Evolutionary conservation across 37 sponge, comb jelly and placozoan species (phyloP).

Genomic region (Eunapius fragilis): DNA sequence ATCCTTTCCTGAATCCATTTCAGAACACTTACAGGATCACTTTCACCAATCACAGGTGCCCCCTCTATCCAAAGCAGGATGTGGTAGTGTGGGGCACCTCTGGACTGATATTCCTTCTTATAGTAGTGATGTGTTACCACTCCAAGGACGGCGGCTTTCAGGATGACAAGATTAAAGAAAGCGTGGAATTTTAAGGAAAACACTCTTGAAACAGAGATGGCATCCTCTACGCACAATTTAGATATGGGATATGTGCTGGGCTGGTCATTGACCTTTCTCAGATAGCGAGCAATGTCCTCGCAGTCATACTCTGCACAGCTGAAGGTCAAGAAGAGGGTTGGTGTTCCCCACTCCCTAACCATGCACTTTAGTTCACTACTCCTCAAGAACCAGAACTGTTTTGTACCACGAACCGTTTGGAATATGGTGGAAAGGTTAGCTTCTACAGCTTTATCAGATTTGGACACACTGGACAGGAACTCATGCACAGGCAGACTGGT

Average conservation of each 20-base stretch:
- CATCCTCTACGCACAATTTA: conserved; percentile 53
- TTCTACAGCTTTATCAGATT: conserved; percentile 35
- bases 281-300: conserved; percentile 33
- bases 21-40: too few species aligned
- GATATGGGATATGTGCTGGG: conserved; percentile 24
- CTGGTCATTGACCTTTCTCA: conserved; percentile 34
- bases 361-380: conserved; percentile 36
- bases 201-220: conserved; percentile 40
- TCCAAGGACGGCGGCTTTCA: too few species aligned
- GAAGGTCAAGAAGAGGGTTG: conserved; percentile 55
- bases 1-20: too few species aligned
- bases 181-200: conserved; percentile 37
- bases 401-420: conserved; percentile 26
- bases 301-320: conserved; percentile 58
- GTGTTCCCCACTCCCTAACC: conserved; percentile 48
- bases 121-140: too few species aligned
- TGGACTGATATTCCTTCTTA: too few species aligned
- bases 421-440: conserved; percentile 38
- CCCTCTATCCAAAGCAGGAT: too few species aligned
- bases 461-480: not conserved
- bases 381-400: conserved; percentile 29
- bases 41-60: too few species aligned
- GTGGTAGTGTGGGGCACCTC: too few species aligned
- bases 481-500: conserved; percentile 17
- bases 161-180: conserved; percentile 27